phyloP scores from a whole-genome alignment of 1,140 invertebrate genomes.

The Drosophila sp. region DNA sequence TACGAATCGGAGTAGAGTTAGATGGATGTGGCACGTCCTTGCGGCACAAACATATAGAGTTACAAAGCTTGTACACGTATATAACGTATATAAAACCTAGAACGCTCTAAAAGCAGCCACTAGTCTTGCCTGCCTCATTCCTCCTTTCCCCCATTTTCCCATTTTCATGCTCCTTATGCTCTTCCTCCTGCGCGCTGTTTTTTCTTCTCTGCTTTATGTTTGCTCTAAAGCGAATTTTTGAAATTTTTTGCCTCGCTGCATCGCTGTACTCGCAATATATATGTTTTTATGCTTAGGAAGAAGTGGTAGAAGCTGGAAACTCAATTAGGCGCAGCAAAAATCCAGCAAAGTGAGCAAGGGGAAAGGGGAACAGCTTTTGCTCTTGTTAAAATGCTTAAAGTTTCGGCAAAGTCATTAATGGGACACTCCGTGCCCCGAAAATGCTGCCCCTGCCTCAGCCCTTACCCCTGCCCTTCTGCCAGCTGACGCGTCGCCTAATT shows the following conservation, averaged over 20 bases:
- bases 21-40: background rate
- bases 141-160: background rate
- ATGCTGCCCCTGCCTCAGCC: background rate
- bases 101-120: conserved; percentile 37
- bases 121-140: conserved; percentile 25
- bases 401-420: conserved; percentile 50
- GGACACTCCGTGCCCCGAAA: background rate
- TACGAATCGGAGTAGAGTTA: too few species aligned
- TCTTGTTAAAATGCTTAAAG: conserved; percentile 57
- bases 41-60: conserved; percentile 10
- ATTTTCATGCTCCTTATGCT: background rate
- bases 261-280: conserved; percentile 58
- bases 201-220: conserved; percentile 27
- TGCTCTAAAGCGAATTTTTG: conserved; percentile 54
- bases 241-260: conserved; percentile 53
- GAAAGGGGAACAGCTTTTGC: background rate
- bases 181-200: too few species aligned
- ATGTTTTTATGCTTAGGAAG: conserved; percentile 61
- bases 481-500: conserved; percentile 27
- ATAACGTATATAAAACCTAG: conserved; percentile 42
- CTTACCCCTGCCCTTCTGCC: too few species aligned
- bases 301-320: conserved; percentile 44
- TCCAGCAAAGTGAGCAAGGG: conserved; percentile 4
- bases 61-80: conserved; percentile 2
- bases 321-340: conserved; percentile 69